These are phyloP conservation scores for Fulica atra DNA, from an alignment of 2,113 vertebrate species.

Conservation along the genomic window DNA sequence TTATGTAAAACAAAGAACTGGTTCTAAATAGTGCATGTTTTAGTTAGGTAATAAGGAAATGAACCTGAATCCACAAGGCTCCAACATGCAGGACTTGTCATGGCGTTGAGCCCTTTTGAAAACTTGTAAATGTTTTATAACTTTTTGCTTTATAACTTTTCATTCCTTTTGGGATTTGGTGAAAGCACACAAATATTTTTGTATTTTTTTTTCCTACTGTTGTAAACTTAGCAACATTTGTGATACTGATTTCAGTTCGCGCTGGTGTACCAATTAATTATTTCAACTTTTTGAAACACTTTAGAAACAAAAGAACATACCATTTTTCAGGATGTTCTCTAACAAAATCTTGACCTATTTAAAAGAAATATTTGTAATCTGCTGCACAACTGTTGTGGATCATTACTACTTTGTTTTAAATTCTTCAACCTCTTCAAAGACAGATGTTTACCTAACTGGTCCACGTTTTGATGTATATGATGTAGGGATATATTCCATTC, in stretches of 20 bases:
- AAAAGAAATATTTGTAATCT: constrained; percentile 27
- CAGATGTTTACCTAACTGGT: constrained; percentile 29
- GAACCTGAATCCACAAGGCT: neutral
- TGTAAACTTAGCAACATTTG: neutral
- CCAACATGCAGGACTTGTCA: neutral
- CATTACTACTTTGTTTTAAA: constrained; percentile 37
- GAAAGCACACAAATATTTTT: neutral
- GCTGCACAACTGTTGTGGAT: constrained; percentile 15
- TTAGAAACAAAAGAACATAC: neutral
- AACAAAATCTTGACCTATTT: constrained; percentile 26
- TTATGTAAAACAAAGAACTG: neutral
- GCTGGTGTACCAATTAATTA: neutral
- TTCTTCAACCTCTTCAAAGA: constrained; percentile 20
- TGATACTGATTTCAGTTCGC: neutral
- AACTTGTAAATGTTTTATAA: neutral
- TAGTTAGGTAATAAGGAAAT: neutral
- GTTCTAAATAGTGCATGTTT: neutral
- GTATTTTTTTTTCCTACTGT: neutral
- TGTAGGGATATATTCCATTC: neutral
- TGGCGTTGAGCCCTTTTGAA: neutral
- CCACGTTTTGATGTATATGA: neutral
- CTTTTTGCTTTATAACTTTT: neutral
- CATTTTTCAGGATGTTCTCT: neutral
- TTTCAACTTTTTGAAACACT: neutral
- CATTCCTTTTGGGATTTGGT: neutral